Base-by-base conservation (phyloP, 2,797 vertebrate genomes). In the Sorex maritimensis region DNA sequence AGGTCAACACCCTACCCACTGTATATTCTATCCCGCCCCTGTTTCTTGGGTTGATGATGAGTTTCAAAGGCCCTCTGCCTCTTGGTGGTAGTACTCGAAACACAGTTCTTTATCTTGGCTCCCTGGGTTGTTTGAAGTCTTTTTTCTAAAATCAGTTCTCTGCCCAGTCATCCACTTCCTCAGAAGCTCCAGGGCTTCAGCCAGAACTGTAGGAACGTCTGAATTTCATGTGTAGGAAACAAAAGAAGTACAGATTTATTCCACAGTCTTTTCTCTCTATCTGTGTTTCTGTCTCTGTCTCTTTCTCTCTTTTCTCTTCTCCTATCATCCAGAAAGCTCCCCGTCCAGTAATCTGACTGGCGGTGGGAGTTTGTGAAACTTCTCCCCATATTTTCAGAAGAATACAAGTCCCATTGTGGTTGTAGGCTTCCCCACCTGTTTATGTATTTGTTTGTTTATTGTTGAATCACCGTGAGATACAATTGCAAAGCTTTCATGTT, bases 31-130 rank as follows among this genome's bases (percentile, higher is more conserved):
- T 52, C 49, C 49, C 49, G 11, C 10, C 49, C 10, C 17, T 71
- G 15, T 41, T 93, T 82, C 26, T 81, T 89, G 69, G 21, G 21
- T 13, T 86, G n/a, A 19, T 34, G 3, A 71, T 13, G 34, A 15
- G 8, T 92, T 90, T 73, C 21, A 26, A 49, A 86, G 67, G 52
- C 15, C 24, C 44, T 52, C 74, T 90, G 58, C 79, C 49, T 78
- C 9, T 52, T 81, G 10, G 41, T 71, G 26, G 81, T 75, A 67
- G n/a, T 28, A 38, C 9, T 38, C 52, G 44, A 23, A 44, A 11
- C 49, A 61, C 2, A 2, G 6, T 24, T 84, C 30, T 79, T 34
- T 63, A 1, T 38, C 67, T 78, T 34, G 41, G 6, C 34, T 78
- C 79, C 26, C 44, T n/a, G 23, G 69, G 7, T 74, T 82, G 41